A percentile compares a stretch with the other conserved stretches of the same genome.
Evolutionary conservation across 2,888 invertebrate species (phyloP).

Genomic region (Diogma glabrata): DNA sequence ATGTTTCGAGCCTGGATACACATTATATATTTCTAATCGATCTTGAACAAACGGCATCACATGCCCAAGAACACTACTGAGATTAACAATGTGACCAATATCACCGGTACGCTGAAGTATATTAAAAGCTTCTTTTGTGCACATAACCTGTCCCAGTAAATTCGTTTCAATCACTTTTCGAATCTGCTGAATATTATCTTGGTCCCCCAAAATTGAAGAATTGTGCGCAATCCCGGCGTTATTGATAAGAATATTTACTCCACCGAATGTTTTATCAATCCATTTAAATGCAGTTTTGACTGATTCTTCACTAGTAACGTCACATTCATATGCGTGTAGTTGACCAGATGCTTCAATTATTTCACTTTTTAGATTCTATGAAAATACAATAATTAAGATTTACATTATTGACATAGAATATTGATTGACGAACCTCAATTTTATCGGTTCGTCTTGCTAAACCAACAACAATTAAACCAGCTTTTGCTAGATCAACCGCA

Average conservation of each 20-base stretch:
- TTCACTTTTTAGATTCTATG: conserved; percentile 23
- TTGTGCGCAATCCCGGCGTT: conserved; percentile 39
- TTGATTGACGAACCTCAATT: neutral
- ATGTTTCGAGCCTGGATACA: neutral
- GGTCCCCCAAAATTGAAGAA: conserved; percentile 19
- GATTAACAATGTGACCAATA: conserved; percentile 37
- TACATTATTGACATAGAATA: neutral
- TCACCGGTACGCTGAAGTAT: conserved; percentile 37
- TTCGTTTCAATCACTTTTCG: conserved; percentile 35
- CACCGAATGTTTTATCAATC: conserved; percentile 39
- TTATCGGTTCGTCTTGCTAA: conserved; percentile 40
- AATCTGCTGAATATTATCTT: conserved; percentile 23
- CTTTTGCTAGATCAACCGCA: conserved; percentile 34
- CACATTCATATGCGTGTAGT: conserved; percentile 31
- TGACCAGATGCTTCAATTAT: conserved; percentile 22
- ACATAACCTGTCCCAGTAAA: conserved; percentile 33
- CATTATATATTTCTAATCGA: neutral
- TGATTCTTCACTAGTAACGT: conserved; percentile 41
- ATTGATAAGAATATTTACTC: conserved; percentile 44
- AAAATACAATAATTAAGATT: neutral
- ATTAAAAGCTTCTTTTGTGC: conserved; percentile 36
- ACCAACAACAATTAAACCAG: conserved; percentile 45
- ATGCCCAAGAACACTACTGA: conserved; percentile 34
- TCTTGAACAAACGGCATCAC: conserved; percentile 18
- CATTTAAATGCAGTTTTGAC: conserved; percentile 41